phyloP scores from a whole-genome alignment of 2,888 invertebrate genomes.

The Drosophila ezoana region DNA sequence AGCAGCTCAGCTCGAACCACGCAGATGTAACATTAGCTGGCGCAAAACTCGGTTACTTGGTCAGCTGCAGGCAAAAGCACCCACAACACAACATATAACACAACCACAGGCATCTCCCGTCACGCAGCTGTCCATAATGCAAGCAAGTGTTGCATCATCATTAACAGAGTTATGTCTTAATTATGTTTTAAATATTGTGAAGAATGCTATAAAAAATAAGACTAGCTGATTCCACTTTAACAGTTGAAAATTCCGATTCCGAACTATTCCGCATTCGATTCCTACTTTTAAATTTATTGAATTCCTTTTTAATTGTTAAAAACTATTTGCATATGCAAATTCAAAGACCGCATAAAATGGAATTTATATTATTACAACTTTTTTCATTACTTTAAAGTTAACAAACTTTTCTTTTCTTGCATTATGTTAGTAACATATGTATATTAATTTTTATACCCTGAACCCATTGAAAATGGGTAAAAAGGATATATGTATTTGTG shows the following conservation, averaged over 20 bases:
- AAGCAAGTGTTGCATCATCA: conserved; percentile 45
- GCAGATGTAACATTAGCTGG: conserved; percentile 61
- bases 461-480: no score
- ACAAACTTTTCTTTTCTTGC: no score
- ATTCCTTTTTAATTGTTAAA: background rate
- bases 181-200: conserved; percentile 4
- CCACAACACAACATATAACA: conserved; percentile 29
- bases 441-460: no score
- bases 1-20: conserved; percentile 1
- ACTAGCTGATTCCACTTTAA: conserved; percentile 5
- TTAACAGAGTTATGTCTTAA: conserved; percentile 16
- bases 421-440: no score
- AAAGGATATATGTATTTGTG: no score
- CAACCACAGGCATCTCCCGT: conserved; percentile 48
- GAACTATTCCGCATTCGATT: background rate
- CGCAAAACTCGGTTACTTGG: conserved; percentile 67
- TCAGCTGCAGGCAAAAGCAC: conserved; percentile 44
- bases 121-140: conserved; percentile 53
- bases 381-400: no score
- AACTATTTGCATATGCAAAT: no score
- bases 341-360: no score
- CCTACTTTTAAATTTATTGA: background rate
- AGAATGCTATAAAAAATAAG: conserved; percentile 12
- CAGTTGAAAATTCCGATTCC: background rate
- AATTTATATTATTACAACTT: no score